A percentile compares a stretch with the other conserved stretches of the same genome.
Conservation (phyloP, 1,140 invertebrate species). For the Formica selysi region DNA sequence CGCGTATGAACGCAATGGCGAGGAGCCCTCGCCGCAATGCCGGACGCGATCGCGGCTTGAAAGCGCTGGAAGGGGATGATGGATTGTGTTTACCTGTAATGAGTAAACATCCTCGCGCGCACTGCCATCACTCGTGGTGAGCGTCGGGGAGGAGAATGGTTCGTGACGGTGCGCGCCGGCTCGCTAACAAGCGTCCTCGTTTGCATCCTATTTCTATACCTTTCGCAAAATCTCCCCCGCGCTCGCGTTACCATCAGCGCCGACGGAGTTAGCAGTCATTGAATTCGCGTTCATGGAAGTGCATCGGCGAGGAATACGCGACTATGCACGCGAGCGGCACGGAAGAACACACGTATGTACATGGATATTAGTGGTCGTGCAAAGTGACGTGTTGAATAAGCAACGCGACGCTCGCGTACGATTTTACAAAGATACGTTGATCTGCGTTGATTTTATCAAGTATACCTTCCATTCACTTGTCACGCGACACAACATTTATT, state of each 20-base stretch:
- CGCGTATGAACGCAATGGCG: not conserved
- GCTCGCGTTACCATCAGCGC: conserved; percentile 50
- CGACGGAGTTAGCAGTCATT: conserved; percentile 52
- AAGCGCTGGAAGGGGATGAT: conserved; percentile 67
- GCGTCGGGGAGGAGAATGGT: conserved; percentile 47
- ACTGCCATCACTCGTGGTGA: conserved; percentile 36
- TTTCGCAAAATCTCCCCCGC: conserved; percentile 56
- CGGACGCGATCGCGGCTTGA: conserved; percentile 33
- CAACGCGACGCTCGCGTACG: not conserved
- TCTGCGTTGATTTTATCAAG: not conserved
- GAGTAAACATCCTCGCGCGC: conserved; percentile 74
- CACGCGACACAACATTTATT: not conserved
- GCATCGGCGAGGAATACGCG: conserved; percentile 23
- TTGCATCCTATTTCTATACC: conserved; percentile 76
- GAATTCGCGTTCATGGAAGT: conserved; percentile 42
- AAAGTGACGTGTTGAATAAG: conserved; percentile 49
- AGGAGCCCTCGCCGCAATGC: not conserved
- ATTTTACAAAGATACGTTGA: conserved; percentile 15
- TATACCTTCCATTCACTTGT: not conserved
- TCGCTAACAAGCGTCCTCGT: conserved; percentile 77
- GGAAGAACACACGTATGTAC: not conserved
- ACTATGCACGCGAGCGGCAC: not conserved
- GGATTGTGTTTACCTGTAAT: conserved; percentile 78
- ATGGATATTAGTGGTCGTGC: not conserved
- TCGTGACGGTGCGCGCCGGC: conserved; percentile 30